These are phyloP conservation scores for human (Homo sapiens) DNA, from an alignment of 2,113 vertebrate genomes.

Conservation along the genomic window GRCh38 chr18:31444501-31445000, in stretches of 20 bases:
- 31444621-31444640: neutral
- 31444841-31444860: neutral
- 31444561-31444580: neutral
- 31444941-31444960: neutral
- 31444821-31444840: neutral
- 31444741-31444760: neutral
- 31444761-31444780: neutral
- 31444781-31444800: neutral
- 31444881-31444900: conserved; percentile 3
- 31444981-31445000: neutral
- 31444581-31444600: neutral
- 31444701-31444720: neutral
- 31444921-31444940: neutral
- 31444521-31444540: neutral
- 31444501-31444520: neutral
- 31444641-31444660: neutral
- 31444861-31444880: neutral
- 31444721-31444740: neutral
- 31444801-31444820: neutral
- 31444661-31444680: neutral
- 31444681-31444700: neutral
- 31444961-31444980: conserved; percentile 10
- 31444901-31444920: neutral
- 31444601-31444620: neutral
- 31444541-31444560: neutral